These are phyloP conservation scores for Martes martes DNA, from an alignment of 2,113 vertebrate genomes.

Conservation along the genomic window DNA sequence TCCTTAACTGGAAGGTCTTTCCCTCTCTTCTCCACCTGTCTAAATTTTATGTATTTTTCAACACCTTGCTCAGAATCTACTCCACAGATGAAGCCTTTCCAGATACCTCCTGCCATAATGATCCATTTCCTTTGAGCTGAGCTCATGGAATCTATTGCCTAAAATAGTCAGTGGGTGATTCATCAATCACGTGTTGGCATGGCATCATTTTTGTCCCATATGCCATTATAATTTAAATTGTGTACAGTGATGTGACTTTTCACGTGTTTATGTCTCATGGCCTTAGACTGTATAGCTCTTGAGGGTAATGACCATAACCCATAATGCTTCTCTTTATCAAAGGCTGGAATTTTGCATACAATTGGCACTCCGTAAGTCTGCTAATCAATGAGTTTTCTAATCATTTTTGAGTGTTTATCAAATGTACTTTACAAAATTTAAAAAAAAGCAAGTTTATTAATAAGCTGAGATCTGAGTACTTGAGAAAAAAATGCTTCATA, in stretches of 20 bases:
- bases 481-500: background rate
- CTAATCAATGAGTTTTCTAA: background rate
- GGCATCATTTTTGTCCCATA: background rate
- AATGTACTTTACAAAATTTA: background rate
- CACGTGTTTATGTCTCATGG: background rate
- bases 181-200: background rate
- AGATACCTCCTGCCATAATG: background rate
- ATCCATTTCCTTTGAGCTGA: background rate
- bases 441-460: constrained; percentile 8
- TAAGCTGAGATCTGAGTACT: background rate
- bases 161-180: background rate
- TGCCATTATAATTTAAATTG: background rate
- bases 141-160: background rate
- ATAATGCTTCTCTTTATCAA: background rate
- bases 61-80: background rate
- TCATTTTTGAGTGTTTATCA: background rate
- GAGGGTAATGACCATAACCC: background rate
- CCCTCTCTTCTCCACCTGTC: background rate
- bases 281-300: background rate
- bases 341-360: background rate
- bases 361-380: background rate
- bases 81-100: background rate
- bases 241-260: background rate
- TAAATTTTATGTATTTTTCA: background rate
- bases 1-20: background rate